A percentile compares a stretch with the other conserved stretches of the same genome.
These are phyloP conservation scores for Bambusicola thoracicus DNA, from an alignment of 2,113 vertebrate species.

Conservation along the genomic window DNA sequence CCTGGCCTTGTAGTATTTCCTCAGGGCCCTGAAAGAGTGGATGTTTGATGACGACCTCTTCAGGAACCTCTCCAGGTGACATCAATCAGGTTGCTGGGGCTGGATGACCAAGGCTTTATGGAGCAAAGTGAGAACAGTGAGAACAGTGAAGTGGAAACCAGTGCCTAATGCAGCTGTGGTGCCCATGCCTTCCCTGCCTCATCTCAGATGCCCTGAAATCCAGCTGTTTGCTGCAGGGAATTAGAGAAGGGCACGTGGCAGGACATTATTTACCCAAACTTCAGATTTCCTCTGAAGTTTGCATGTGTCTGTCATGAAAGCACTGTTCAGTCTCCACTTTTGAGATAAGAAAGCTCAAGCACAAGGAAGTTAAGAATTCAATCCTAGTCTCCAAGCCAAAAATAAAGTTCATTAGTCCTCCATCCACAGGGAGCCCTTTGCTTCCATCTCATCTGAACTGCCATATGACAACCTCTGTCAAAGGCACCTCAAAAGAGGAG, in stretches of 20 bases:
- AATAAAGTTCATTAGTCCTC: slow-evolving; percentile 49
- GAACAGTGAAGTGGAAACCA: not conserved
- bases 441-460: slow-evolving; percentile 7
- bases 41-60: not conserved
- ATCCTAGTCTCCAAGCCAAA: not conserved
- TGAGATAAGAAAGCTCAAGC: not conserved
- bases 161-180: not conserved
- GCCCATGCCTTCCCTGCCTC: not conserved
- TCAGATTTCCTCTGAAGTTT: not conserved
- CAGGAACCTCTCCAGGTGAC: not conserved
- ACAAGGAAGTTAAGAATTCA: slow-evolving; percentile 25
- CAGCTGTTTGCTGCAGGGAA: not conserved
- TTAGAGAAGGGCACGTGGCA: not conserved
- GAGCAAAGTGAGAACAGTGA: not conserved
- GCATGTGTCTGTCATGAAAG: not conserved
- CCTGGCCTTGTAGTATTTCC: not conserved
- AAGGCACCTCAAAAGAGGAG: slow-evolving; percentile 58
- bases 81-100: not conserved
- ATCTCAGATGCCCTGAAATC: not conserved
- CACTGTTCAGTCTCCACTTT: not conserved
- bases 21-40: not conserved
- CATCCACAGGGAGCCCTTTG: slow-evolving; percentile 19
- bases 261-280: not conserved
- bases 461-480: slow-evolving; percentile 27
- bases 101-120: not conserved